Percentiles rank a stretch among this genome's conserved stretches.
These are phyloP conservation scores for Rhinella marina DNA, from an alignment of 2,797 vertebrate genomes.

Conservation along the genomic window DNA sequence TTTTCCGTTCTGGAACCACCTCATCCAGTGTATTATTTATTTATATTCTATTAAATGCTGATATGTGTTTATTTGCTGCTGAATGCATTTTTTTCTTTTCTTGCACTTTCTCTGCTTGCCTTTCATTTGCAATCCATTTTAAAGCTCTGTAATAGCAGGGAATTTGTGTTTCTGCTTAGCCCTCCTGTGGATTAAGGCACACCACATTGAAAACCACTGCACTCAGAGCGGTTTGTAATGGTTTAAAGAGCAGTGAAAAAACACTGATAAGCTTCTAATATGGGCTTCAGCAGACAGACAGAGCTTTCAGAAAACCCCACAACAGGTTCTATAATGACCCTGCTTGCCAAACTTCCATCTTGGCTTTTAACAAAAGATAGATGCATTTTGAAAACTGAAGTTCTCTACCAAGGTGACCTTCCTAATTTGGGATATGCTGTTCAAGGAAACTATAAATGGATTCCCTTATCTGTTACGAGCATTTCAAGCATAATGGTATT, in stretches of 20 bases:
- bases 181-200: conserved; percentile 59
- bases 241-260: conserved; percentile 61
- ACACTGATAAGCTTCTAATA: conserved; percentile 58
- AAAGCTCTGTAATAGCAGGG: conserved; percentile 53
- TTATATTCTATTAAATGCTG: conserved; percentile 50
- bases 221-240: conserved; percentile 60
- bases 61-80: conserved; percentile 42
- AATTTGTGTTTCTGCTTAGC: conserved; percentile 56
- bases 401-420: conserved; percentile 56
- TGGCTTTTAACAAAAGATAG: conserved; percentile 59
- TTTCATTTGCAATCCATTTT: conserved; percentile 60
- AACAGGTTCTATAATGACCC: conserved; percentile 58
- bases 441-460: conserved; percentile 43
- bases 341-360: conserved; percentile 59
- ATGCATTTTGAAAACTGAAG: conserved; percentile 54
- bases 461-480: conserved; percentile 23
- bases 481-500: conserved; percentile 41
- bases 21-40: conserved; percentile 48
- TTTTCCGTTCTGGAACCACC: conserved; percentile 34
- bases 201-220: conserved; percentile 59
- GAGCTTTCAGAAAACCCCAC: conserved; percentile 60
- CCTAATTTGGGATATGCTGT: conserved; percentile 49
- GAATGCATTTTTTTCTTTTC: conserved; percentile 49
- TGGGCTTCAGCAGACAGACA: conserved; percentile 52
- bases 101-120: conserved; percentile 35